Conservation (phyloP, 2,797 vertebrate genomes). For the Novumbra hubbsi region DNA sequence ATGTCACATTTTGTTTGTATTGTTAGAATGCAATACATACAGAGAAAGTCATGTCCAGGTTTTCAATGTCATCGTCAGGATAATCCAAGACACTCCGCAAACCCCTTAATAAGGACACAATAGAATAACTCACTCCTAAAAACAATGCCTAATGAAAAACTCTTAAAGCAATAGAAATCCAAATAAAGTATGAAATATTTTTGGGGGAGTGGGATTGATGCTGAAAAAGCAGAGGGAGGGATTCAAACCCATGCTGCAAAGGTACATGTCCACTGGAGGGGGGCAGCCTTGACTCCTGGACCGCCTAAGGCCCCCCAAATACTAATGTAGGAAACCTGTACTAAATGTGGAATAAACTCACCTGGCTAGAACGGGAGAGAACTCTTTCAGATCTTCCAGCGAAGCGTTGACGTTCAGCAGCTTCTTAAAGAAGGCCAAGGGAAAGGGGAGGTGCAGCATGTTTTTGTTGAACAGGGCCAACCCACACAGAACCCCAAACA, state of each 20-base stretch:
- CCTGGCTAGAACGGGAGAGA: constrained; percentile 82
- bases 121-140: background rate
- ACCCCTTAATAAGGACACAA: constrained; percentile 67
- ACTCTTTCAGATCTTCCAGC: constrained; percentile 87
- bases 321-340: background rate
- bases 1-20: background rate
- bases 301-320: background rate
- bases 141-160: background rate
- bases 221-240: too few species aligned
- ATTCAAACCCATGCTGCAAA: too few species aligned
- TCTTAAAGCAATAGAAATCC: background rate
- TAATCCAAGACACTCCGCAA: constrained; percentile 80
- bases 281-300: too few species aligned
- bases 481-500: constrained; percentile 92
- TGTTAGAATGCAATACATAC: constrained; percentile 67
- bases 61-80: constrained; percentile 77
- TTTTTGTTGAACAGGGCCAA: constrained; percentile 92
- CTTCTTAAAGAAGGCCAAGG: constrained; percentile 92
- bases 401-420: constrained; percentile 82
- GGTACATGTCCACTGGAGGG: too few species aligned
- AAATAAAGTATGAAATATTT: background rate
- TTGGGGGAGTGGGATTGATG: too few species aligned
- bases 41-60: constrained; percentile 77
- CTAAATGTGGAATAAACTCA: constrained; percentile 35
- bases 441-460: constrained; percentile 88